These are phyloP conservation scores for Sipha flava DNA, from an alignment of 1,140 invertebrate species.

Conservation along the genomic window DNA sequence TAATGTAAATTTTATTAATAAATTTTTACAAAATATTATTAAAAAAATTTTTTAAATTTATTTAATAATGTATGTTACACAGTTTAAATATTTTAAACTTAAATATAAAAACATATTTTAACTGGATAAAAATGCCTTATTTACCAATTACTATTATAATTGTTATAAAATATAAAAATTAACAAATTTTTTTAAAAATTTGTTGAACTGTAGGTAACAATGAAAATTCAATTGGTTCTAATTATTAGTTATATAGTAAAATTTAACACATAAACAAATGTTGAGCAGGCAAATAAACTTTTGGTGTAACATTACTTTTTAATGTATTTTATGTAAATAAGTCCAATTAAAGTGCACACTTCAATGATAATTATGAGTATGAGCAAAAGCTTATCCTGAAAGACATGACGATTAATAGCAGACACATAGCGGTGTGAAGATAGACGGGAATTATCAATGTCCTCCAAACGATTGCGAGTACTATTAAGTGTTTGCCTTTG, in stretches of 20 bases:
- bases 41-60: background rate
- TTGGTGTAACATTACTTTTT: slow-evolving; percentile 1
- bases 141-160: background rate
- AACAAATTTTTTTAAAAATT: background rate
- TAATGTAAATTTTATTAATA: background rate
- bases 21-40: background rate
- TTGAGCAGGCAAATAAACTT: background rate
- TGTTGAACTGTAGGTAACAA: background rate
- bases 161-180: background rate
- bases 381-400: slow-evolving; percentile 32
- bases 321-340: slow-evolving; percentile 32
- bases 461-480: slow-evolving; percentile 26
- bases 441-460: slow-evolving; percentile 30
- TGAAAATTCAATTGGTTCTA: background rate
- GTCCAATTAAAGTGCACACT: background rate
- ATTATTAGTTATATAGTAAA: background rate
- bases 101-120: background rate
- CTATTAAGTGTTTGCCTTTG: slow-evolving; percentile 21
- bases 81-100: background rate
- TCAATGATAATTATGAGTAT: slow-evolving; percentile 34
- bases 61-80: background rate
- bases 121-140: background rate
- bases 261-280: background rate
- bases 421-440: slow-evolving; percentile 22
- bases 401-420: slow-evolving; percentile 23